Base-by-base conservation (phyloP, 2,888 invertebrate species). In the Protonemura montana region DNA sequence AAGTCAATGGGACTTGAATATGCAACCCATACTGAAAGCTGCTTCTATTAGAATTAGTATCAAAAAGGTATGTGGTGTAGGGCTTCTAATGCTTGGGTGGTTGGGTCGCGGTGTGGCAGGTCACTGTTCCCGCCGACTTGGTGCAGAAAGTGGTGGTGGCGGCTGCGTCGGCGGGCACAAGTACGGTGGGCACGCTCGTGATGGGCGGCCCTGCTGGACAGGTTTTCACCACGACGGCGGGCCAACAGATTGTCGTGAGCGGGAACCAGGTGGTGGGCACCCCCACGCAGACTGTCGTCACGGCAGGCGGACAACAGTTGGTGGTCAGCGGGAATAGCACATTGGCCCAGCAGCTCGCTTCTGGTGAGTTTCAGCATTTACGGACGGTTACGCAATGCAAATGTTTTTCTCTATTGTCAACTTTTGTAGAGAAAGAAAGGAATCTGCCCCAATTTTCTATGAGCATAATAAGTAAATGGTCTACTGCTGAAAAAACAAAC, bases 331-430 rank as follows among this genome's bases (percentile, higher is more conserved):
- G 95, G 1, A 94, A 94, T 26, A 91, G 90, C 86, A 6, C 81
- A 6, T 92, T 97, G 77, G 96, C 96, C 25, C 96, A 96, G 90
- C 97, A 97, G 90, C 93, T 97, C 87, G 96, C 96, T 0, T 94
- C 95, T 25, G 97, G 97, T 84, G 59, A 84, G 76, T 59, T n/a
- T n/a, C n/a, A n/a, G n/a, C n/a, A n/a, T n/a, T n/a, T n/a, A n/a
- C n/a, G n/a, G n/a, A n/a, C n/a, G n/a, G n/a, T n/a, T n/a, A n/a
- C n/a, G n/a, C n/a, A n/a, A n/a, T n/a, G n/a, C n/a, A n/a, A n/a
- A n/a, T n/a, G n/a, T n/a, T n/a, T n/a, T n/a, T n/a, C n/a, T n/a
- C n/a, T n/a, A n/a, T n/a, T n/a, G n/a, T n/a, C n/a, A n/a, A n/a
- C n/a, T n/a, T n/a, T n/a, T n/a, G n/a, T n/a, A n/a, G n/a, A n/a